phyloP scores from a whole-genome alignment of 2,113 vertebrate genomes.

The Hyperopisus bebe region DNA sequence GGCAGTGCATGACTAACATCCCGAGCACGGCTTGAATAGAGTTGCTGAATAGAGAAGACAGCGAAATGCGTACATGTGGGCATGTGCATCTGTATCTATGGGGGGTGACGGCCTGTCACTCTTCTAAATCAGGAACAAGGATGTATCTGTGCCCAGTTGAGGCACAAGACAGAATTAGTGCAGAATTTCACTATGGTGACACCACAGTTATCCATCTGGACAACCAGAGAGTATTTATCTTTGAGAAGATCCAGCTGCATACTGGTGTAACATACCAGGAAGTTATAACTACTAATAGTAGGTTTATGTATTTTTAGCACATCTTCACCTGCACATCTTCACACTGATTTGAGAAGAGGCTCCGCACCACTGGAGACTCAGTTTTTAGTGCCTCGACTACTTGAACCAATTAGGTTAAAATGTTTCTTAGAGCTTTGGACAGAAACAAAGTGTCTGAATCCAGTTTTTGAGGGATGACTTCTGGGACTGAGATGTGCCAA shows the following conservation, averaged over 20 bases:
- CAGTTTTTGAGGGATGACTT: neutral
- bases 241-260: neutral
- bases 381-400: neutral
- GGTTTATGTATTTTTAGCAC: neutral
- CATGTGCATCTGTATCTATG: neutral
- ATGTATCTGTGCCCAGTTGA: slow-evolving; percentile 39
- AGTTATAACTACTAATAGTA: neutral
- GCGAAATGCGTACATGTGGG: slow-evolving; percentile 43
- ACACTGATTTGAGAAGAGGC: neutral
- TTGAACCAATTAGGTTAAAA: neutral
- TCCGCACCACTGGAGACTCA: neutral
- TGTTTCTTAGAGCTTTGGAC: neutral
- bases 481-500: neutral
- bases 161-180: slow-evolving; percentile 29
- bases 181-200: slow-evolving; percentile 28
- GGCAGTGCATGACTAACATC: slow-evolving; percentile 55
- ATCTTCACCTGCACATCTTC: neutral
- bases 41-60: slow-evolving; percentile 47
- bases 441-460: neutral
- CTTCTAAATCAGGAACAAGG: slow-evolving; percentile 36
- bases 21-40: slow-evolving; percentile 45
- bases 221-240: slow-evolving; percentile 1
- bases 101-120: slow-evolving; percentile 45
- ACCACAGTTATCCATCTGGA: slow-evolving; percentile 27
- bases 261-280: neutral